Evolutionary conservation across 1,140 invertebrate genomes (phyloP).

Genomic region (Drosophila equinoxialis): DNA sequence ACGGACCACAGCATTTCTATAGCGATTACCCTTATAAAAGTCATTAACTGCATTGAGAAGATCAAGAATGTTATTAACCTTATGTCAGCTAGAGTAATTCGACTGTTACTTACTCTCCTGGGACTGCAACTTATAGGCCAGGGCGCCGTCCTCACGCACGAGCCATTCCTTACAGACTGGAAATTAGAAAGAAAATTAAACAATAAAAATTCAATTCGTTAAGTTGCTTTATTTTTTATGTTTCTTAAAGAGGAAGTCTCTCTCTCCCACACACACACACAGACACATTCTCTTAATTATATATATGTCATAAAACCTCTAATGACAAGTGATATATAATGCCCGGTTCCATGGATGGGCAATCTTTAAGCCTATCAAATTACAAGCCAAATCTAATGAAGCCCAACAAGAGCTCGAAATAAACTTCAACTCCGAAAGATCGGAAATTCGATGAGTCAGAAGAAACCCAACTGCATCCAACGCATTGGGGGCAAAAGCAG

Average conservation of each 20-base stretch:
- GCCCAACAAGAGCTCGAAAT: slow-evolving; percentile 49
- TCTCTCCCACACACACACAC: not conserved
- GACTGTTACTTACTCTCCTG: slow-evolving; percentile 90
- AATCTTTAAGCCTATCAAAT: slow-evolving; percentile 46
- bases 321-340: slow-evolving; percentile 60
- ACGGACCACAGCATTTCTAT: slow-evolving; percentile 92
- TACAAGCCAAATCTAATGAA: slow-evolving; percentile 66
- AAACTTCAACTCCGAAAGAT: slow-evolving; percentile 46
- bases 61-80: not conserved
- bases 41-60: slow-evolving; percentile 86
- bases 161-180: slow-evolving; percentile 95
- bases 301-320: slow-evolving; percentile 53
- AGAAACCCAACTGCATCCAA: slow-evolving; percentile 15
- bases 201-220: slow-evolving; percentile 29
- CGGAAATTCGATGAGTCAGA: slow-evolving; percentile 63
- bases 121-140: slow-evolving; percentile 94
- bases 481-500: slow-evolving; percentile 34
- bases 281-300: slow-evolving; percentile 33
- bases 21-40: slow-evolving; percentile 93
- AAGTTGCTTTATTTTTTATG: slow-evolving; percentile 52
- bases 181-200: slow-evolving; percentile 77
- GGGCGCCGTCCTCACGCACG: slow-evolving; percentile 94
- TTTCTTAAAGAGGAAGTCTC: slow-evolving; percentile 36
- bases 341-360: slow-evolving; percentile 23
- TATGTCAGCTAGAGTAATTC: slow-evolving; percentile 1